Evolutionary conservation across 2,113 vertebrate species (phyloP).

Genomic region (Sceloporus tristichus): DNA sequence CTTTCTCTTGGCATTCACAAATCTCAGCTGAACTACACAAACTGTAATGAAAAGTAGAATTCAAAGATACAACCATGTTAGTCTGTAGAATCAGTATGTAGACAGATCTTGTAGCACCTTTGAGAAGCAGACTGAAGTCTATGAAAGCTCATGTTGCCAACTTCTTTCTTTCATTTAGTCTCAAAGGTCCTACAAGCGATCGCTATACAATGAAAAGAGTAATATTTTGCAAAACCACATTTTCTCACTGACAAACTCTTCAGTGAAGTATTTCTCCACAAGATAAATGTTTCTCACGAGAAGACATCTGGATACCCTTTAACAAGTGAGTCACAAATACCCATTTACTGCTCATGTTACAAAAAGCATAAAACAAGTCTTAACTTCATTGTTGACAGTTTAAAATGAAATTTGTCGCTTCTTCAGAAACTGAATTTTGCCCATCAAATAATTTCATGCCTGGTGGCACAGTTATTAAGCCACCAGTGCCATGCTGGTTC

Average conservation of each 20-base stretch:
- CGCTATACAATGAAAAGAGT: neutral
- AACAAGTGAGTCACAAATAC: neutral
- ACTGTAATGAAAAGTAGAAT: neutral
- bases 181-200: no score
- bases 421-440: neutral
- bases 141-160: no score
- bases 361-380: neutral
- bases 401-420: conserved; percentile 26
- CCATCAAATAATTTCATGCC: conserved; percentile 21
- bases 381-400: neutral
- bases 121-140: no score
- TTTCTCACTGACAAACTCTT: neutral
- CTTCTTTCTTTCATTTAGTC: no score
- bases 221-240: neutral
- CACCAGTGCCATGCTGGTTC: conserved; percentile 16
- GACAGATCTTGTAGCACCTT: no score
- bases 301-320: neutral
- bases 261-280: neutral
- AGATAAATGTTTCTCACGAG: neutral
- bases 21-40: neutral
- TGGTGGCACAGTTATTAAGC: conserved; percentile 38
- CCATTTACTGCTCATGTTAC: neutral
- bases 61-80: no score
- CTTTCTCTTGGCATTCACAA: neutral
- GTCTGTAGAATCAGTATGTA: no score